A percentile compares a stretch with the other conserved stretches of the same genome.
phyloP scores from a whole-genome alignment of 2,797 vertebrate genomes.

The Macroramphosus scolopax region DNA sequence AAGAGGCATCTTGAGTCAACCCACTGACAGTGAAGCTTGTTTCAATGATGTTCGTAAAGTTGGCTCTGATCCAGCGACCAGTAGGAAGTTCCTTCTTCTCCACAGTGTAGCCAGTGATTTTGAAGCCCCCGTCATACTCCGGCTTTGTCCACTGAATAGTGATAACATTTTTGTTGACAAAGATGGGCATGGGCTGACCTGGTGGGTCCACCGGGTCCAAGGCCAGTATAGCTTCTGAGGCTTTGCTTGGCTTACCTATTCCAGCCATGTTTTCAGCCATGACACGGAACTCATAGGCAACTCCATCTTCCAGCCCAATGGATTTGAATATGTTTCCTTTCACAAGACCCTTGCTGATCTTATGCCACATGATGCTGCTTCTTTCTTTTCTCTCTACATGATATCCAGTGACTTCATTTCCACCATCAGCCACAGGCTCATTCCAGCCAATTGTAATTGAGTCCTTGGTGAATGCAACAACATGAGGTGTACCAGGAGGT shows the following conservation, averaged over 20 bases:
- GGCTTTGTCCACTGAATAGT: conserved; percentile 95
- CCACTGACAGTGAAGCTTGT: conserved; percentile 95
- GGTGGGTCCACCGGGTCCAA: conserved; percentile 96
- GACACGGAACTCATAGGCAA: conserved; percentile 97
- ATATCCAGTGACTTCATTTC: conserved; percentile 94
- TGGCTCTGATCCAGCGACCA: conserved; percentile 95
- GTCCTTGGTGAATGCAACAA: conserved; percentile 91
- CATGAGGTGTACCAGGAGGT: conserved; percentile 93
- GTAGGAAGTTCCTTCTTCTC: conserved; percentile 93
- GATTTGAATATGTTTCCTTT: conserved; percentile 94
- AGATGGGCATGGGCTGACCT: conserved; percentile 88
- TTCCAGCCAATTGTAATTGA: conserved; percentile 96
- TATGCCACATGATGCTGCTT: conserved; percentile 93
- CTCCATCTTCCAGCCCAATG: conserved; percentile 88
- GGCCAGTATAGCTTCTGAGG: conserved; percentile 90
- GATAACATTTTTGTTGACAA: conserved; percentile 90
- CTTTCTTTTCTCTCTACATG: conserved; percentile 97
- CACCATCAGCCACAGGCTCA: conserved; percentile 94
- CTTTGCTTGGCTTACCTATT: conserved; percentile 94
- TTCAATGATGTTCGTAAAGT: conserved; percentile 96
- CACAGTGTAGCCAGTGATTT: conserved; percentile 95
- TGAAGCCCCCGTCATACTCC: conserved; percentile 97
- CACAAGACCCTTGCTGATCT: conserved; percentile 87
- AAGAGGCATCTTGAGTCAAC: conserved; percentile 89
- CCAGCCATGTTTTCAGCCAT: conserved; percentile 96